Percentiles rank a stretch among this genome's conserved stretches.
Evolutionary conservation across 1,140 invertebrate genomes (phyloP).

Genomic region (Halesus radiatus): DNA sequence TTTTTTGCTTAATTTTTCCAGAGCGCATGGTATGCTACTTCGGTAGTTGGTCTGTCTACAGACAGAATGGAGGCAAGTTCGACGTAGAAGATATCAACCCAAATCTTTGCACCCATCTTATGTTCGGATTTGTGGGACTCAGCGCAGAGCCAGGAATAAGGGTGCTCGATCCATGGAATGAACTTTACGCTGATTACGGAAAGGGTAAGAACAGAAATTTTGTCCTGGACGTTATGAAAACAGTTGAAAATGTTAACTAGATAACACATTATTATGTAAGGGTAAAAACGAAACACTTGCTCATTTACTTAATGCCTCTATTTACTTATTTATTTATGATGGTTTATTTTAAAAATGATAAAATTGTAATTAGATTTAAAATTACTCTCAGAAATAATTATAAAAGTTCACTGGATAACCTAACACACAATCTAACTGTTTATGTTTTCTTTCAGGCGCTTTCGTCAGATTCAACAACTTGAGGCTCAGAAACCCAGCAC

Average conservation of each 20-base stretch:
- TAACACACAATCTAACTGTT: too few relatives aligned
- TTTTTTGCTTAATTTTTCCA: constrained; percentile 51
- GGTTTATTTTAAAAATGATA: too few relatives aligned
- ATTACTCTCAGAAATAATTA: too few relatives aligned
- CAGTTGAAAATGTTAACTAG: too few relatives aligned
- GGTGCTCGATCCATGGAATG: constrained; percentile 76
- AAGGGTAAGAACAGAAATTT: too few relatives aligned
- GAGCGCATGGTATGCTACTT: constrained; percentile 79
- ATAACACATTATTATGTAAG: too few relatives aligned
- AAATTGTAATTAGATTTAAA: too few relatives aligned
- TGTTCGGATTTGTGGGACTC: constrained; percentile 81
- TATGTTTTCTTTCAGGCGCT: constrained; percentile 35
- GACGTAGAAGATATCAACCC: constrained; percentile 78
- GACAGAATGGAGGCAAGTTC: constrained; percentile 76
- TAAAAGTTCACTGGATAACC: too few relatives aligned
- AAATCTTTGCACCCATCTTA: constrained; percentile 80
- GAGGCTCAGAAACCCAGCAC: constrained; percentile 65
- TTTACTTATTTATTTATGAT: too few relatives aligned
- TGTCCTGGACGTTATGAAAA: too few relatives aligned
- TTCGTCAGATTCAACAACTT: constrained; percentile 46
- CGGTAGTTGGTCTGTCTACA: constrained; percentile 81
- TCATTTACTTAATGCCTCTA: too few relatives aligned
- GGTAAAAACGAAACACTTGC: too few relatives aligned
- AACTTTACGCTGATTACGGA: constrained; percentile 71
- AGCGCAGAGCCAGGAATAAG: constrained; percentile 65